Base-by-base conservation (phyloP, 1,140 invertebrate species). In the Cotesia typhae region DNA sequence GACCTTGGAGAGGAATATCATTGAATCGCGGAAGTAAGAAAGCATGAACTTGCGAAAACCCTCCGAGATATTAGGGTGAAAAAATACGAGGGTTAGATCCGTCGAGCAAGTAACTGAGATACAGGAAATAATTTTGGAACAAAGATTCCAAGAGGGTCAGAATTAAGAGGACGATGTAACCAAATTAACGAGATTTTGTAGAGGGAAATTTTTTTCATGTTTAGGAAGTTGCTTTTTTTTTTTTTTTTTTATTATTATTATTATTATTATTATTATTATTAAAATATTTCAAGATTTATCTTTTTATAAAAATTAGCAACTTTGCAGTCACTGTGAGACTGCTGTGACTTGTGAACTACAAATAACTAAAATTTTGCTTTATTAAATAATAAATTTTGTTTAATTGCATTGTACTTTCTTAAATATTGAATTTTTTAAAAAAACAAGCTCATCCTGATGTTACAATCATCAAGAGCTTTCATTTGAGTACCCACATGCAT, bases 11-110 rank as follows among this genome's bases (percentile, higher is more conserved):
- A 74, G 53, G 67, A 75, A 66, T 37, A 63, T 73, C 74, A 76
- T 77, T 75, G 72, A 76, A 77, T 79, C 75, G 73, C 73, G 74
- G 77, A 77, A 77, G 74, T 74, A 63, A 72, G 69, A 47, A 67
- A 41, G 59, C 68, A 38, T 64, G 68, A 74, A 61, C 64, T 38
- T 41, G 70, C 53, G 64, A 9, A 55, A 47, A 17, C 69, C 38
- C 9, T 3, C 35, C 68, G 65, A 53, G 52, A 51, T 60, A 47
- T 67, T 67, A 74, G 72, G 70, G 64, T 73, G 57, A 55, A 68
- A 72, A 35, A 47, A 17, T 20, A 66, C n/a, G 35, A 59, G 64
- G 53, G 37, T 14, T 60, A 65, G 35, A 67, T 51, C 6, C 14
- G 12, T 47, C 2, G 14, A 70, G 12, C 57, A 59, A 1, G 68